Percentiles rank a stretch among this genome's conserved stretches.
phyloP scores from a whole-genome alignment of 2,888 invertebrate genomes.

The Tenthredo scrophulariae region DNA sequence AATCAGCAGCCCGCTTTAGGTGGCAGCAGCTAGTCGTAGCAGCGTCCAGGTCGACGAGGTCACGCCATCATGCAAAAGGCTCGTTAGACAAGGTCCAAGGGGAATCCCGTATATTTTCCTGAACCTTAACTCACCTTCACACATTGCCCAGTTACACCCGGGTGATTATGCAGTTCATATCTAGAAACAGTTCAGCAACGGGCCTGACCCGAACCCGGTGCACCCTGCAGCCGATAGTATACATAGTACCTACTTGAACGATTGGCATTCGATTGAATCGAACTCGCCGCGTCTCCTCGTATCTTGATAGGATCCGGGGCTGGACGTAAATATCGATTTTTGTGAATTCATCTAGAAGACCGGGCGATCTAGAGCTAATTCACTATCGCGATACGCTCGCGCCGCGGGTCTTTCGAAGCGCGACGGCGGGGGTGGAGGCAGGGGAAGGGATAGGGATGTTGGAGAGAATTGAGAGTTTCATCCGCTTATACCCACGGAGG shows the following conservation, averaged over 20 bases:
- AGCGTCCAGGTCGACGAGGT: neutral
- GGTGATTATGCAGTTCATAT: neutral
- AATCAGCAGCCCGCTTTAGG: neutral
- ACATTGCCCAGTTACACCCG: too few relatives aligned
- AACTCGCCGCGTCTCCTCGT: neutral
- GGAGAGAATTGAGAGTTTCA: slow-evolving; percentile 23
- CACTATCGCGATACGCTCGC: slow-evolving; percentile 18
- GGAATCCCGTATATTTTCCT: neutral
- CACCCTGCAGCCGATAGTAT: too few relatives aligned
- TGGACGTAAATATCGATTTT: neutral
- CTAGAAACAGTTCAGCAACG: neutral
- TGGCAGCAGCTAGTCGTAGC: neutral
- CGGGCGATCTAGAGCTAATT: neutral
- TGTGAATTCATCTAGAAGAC: slow-evolving; percentile 7
- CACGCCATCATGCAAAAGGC: slow-evolving; percentile 19
- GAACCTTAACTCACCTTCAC: neutral
- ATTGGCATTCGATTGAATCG: neutral
- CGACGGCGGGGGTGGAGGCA: too few relatives aligned
- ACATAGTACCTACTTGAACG: neutral
- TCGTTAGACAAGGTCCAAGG: slow-evolving; percentile 21
- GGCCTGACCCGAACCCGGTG: neutral
- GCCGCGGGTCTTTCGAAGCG: neutral
- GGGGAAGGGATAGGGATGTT: neutral
- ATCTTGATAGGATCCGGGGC: neutral
- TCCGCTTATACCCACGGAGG: slow-evolving; percentile 24